These are phyloP conservation scores for Pseudomyrmex concolor DNA, from an alignment of 1,140 invertebrate genomes.

Conservation along the genomic window DNA sequence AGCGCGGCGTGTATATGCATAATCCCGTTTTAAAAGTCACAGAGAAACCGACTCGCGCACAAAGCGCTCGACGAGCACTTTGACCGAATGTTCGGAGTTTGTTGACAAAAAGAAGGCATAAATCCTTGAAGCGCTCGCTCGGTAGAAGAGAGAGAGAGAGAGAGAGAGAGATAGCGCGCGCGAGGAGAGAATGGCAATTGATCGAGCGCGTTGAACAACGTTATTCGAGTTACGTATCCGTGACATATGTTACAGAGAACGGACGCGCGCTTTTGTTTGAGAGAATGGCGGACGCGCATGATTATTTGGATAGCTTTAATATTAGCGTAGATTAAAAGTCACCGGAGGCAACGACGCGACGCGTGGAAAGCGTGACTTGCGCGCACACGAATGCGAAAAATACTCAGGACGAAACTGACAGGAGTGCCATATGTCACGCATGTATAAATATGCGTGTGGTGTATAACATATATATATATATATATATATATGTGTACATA, in stretches of 20 bases:
- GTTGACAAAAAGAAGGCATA: neutral
- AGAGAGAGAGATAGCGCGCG: neutral
- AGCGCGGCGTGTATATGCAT: neutral
- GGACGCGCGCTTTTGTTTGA: neutral
- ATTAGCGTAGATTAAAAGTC: slow-evolving; percentile 47
- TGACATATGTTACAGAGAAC: neutral
- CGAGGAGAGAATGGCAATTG: neutral
- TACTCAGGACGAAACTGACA: neutral
- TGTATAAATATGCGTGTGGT: no score
- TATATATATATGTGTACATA: no score
- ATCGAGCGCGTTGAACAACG: neutral
- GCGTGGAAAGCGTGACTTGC: neutral
- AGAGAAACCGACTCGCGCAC: neutral
- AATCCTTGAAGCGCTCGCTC: neutral
- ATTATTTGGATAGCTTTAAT: slow-evolving; percentile 14
- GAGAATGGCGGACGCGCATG: neutral
- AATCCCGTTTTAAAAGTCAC: slow-evolving; percentile 38
- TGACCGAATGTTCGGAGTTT: neutral
- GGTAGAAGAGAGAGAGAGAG: no score
- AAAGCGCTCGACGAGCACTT: slow-evolving; percentile 3
- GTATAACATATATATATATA: no score
- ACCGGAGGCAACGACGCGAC: slow-evolving; percentile 1
- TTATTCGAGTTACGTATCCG: neutral
- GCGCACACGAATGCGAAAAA: slow-evolving; percentile 5
- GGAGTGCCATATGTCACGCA: no score